Evolutionary conservation across 2,797 vertebrate species (phyloP).

Genomic region (Clarias pachynema): DNA sequence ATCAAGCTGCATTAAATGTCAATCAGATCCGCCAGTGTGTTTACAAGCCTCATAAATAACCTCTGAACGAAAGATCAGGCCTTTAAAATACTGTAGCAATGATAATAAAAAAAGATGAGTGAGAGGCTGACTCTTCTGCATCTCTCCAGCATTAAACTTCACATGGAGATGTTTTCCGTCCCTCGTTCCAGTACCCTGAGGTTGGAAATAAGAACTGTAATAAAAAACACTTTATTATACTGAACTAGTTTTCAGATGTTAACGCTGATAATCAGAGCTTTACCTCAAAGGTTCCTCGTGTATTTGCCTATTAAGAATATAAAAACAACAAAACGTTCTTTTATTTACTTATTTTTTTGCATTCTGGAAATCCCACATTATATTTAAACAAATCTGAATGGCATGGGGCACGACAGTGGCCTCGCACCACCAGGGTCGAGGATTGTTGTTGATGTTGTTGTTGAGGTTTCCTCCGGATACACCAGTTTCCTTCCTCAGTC

Average conservation of each 20-base stretch:
- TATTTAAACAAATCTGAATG: not conserved
- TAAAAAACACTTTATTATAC: not conserved
- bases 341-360: not conserved
- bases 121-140: not conserved
- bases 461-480: too few relatives aligned
- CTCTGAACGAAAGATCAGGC: not conserved
- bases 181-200: not conserved
- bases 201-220: not conserved
- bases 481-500: too few relatives aligned
- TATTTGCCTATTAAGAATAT: too few relatives aligned
- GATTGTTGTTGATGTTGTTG: too few relatives aligned
- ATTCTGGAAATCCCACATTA: not conserved
- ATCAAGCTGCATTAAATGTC: not conserved
- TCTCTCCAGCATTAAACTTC: not conserved
- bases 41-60: constrained; percentile 10
- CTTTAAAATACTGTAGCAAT: not conserved
- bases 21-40: not conserved
- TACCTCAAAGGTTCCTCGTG: not conserved
- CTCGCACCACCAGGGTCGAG: too few relatives aligned
- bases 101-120: not conserved
- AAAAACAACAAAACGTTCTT: not conserved
- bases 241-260: not conserved
- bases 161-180: not conserved
- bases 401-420: too few relatives aligned
- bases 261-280: too few relatives aligned